A percentile compares a stretch with the other conserved stretches of the same genome.
Evolutionary conservation across 2,113 vertebrate species (phyloP).

Genomic region (Chaetodon auriga): DNA sequence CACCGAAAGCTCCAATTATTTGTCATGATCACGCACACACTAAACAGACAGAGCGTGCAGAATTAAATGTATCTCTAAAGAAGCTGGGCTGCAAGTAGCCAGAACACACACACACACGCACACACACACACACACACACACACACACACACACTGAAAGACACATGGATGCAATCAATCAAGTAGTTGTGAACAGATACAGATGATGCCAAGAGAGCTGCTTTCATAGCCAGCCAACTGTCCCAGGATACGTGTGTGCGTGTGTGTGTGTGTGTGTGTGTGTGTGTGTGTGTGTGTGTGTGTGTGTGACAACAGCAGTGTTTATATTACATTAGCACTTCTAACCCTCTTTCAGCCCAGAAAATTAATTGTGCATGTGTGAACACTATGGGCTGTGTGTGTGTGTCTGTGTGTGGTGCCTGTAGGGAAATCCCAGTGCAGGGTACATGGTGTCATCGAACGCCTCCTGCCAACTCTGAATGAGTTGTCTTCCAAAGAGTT

Average conservation of each 20-base stretch:
- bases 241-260: slow-evolving; percentile 36
- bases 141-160: background rate
- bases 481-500: slow-evolving; percentile 37
- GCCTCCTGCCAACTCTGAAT: slow-evolving; percentile 46
- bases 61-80: background rate
- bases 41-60: background rate
- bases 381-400: background rate
- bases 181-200: slow-evolving; percentile 39
- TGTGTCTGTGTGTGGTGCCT: slow-evolving; percentile 3
- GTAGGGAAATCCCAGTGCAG: slow-evolving; percentile 47
- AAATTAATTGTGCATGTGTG: slow-evolving; percentile 23
- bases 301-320: slow-evolving; percentile 14
- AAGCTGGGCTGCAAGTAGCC: background rate
- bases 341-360: slow-evolving; percentile 35
- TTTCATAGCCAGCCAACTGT: slow-evolving; percentile 61
- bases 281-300: slow-evolving; percentile 12
- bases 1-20: background rate
- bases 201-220: slow-evolving; percentile 51
- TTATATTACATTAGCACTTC: slow-evolving; percentile 43
- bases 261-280: slow-evolving; percentile 16
- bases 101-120: background rate
- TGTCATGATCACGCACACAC: background rate
- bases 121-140: slow-evolving; percentile 15
- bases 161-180: slow-evolving; percentile 30
- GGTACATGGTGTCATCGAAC: slow-evolving; percentile 40